phyloP scores from a whole-genome alignment of 1,140 invertebrate species.

The Glossosoma conforme region DNA sequence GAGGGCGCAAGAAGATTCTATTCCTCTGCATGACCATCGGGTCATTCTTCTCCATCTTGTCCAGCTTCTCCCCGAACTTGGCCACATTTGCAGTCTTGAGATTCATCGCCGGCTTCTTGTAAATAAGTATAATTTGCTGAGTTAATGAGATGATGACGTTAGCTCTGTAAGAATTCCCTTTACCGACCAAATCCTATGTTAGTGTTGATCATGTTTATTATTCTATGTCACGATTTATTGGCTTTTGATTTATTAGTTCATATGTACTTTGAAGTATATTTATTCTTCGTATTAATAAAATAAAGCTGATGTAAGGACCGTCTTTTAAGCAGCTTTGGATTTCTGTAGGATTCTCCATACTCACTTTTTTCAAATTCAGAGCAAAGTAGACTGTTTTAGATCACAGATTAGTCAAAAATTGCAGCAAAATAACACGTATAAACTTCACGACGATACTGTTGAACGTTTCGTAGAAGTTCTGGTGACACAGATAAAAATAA shows the following conservation, averaged over 20 bases:
- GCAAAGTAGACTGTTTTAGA: too few relatives aligned
- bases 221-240: background rate
- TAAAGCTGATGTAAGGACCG: background rate
- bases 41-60: constrained; percentile 12
- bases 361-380: too few relatives aligned
- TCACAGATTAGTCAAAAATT: too few relatives aligned
- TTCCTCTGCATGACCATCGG: constrained; percentile 9
- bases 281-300: background rate
- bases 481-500: too few relatives aligned
- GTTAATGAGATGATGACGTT: too few relatives aligned
- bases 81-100: constrained; percentile 12
- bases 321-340: too few relatives aligned
- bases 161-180: too few relatives aligned
- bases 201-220: background rate
- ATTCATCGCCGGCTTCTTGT: constrained; percentile 19
- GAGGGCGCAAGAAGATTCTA: constrained; percentile 16
- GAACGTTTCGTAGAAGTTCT: too few relatives aligned
- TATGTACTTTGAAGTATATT: background rate
- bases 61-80: constrained; percentile 12
- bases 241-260: background rate
- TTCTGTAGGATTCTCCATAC: too few relatives aligned
- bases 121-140: constrained; percentile 1
- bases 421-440: too few relatives aligned
- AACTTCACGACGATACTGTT: too few relatives aligned
- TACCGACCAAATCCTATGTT: background rate